These are phyloP conservation scores for Lysiphlebus fabarum DNA, from an alignment of 1,140 invertebrate genomes.

Conservation along the genomic window DNA sequence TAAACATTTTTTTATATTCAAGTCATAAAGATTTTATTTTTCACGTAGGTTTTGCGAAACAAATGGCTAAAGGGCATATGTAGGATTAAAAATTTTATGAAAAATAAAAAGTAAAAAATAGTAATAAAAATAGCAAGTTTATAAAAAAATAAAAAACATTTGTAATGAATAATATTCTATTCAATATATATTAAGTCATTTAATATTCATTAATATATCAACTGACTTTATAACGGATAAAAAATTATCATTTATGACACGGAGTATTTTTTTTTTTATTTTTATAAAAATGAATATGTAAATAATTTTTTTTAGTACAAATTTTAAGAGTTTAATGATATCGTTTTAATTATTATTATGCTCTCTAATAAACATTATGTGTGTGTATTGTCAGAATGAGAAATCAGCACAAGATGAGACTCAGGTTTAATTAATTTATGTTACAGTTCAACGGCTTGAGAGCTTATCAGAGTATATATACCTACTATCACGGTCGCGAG, in stretches of 20 bases:
- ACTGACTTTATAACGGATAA: too few species aligned
- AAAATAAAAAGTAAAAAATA: too few species aligned
- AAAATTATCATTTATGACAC: too few species aligned
- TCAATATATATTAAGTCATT: too few species aligned
- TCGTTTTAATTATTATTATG: not conserved
- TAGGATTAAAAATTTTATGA: too few species aligned
- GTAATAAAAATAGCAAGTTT: too few species aligned
- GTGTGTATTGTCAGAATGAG: not conserved
- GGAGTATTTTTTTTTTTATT: too few species aligned
- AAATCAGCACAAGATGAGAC: not conserved
- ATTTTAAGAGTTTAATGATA: not conserved
- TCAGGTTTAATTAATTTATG: conserved; percentile 23
- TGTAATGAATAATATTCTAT: too few species aligned
- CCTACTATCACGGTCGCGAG: too few species aligned
- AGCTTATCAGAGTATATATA: conserved; percentile 20
- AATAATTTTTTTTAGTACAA: conserved; percentile 8
- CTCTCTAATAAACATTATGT: not conserved
- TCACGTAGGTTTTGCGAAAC: not conserved
- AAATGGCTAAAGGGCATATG: too few species aligned
- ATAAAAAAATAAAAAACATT: too few species aligned
- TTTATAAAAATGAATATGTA: not conserved
- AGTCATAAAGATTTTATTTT: not conserved
- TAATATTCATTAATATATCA: too few species aligned
- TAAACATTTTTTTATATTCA: not conserved
- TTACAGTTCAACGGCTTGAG: conserved; percentile 19